Base-by-base conservation (phyloP, 2,888 invertebrate genomes). In the Gymnosoma rotundatum region DNA sequence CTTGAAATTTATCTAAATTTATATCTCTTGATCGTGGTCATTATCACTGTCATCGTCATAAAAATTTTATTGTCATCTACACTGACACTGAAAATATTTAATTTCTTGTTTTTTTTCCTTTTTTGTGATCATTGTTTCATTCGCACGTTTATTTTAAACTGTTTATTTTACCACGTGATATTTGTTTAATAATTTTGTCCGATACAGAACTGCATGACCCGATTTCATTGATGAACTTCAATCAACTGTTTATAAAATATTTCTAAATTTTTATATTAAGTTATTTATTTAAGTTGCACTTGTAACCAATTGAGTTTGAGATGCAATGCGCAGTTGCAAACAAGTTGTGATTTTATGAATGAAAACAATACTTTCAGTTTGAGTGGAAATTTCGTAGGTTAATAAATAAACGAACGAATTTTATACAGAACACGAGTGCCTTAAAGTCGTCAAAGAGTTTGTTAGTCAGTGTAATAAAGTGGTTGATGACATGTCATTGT, bases 171-270 rank as follows among this genome's bases (percentile, higher is more conserved):
- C 0, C 79, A 79, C 83, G 83, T 83, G 83, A 20, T 16, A 66
- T 61, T 56, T 2, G 1, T 9, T 0, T 14, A 3, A 50, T 42
- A 18, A 52, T 38, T 60, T 36, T 25, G 12, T n/a, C 32, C 32
- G 21, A 14, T 76, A 64, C 75, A 75, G 56, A 66, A 3, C 10
- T 20, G 18, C 38, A 25, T 16, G 60, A 74, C 1, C 60, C 54
- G 81, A 58, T 60, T 61, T 64, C 18, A 36, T 78, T 78, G 78
- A 60, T 32, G 74, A 64, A 60, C 50, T 74, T 60, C 52, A 21
- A 70, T 64, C 45, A 70, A 84, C 84, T 84, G 66, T 66, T 78
- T 56, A 54, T 75, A 78, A 78, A 81, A 20, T 54, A 20, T 18
- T 32, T 73, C 45, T 21, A 20, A 42, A 12, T 25, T 21, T 5